Evolutionary conservation across 2,113 vertebrate species (phyloP).

Genomic region (Chaetodon trifascialis): DNA sequence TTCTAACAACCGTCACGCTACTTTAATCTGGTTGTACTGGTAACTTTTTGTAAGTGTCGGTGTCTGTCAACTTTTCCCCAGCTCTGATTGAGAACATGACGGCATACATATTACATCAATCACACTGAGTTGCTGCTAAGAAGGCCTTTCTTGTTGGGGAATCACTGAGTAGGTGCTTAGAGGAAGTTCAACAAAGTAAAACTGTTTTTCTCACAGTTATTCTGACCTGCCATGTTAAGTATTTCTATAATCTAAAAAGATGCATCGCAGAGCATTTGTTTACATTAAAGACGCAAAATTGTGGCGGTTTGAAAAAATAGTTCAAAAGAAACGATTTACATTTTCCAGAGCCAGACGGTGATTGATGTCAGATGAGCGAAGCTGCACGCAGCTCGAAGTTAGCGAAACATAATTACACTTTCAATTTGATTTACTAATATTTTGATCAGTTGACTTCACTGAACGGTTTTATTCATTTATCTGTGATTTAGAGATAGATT

Average conservation of each 20-base stretch:
- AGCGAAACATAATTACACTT: conserved; percentile 22
- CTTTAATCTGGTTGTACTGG: conserved; percentile 61
- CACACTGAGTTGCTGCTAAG: conserved; percentile 40
- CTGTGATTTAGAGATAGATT: conserved; percentile 16
- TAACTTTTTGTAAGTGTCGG: conserved; percentile 65
- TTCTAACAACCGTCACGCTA: conserved; percentile 58
- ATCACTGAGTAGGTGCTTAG: conserved; percentile 45
- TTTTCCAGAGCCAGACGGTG: conserved; percentile 56
- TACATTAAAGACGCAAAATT: conserved; percentile 46
- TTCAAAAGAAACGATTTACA: conserved; percentile 59
- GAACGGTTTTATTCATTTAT: background rate
- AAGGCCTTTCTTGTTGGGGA: conserved; percentile 52
- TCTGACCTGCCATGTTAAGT: conserved; percentile 29
- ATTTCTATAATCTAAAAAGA: conserved; percentile 42
- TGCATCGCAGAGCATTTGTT: conserved; percentile 54
- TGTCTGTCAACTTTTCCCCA: conserved; percentile 64
- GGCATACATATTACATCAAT: conserved; percentile 76
- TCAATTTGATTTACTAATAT: conserved; percentile 19
- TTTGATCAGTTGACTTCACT: conserved; percentile 17
- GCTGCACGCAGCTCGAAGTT: conserved; percentile 35
- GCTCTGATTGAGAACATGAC: conserved; percentile 66
- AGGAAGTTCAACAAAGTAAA: conserved; percentile 51
- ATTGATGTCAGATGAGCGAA: conserved; percentile 42
- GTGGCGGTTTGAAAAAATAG: conserved; percentile 23
- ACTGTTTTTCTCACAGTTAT: conserved; percentile 19